Evolutionary conservation across 2,113 vertebrate genomes (phyloP), one percentile per base, ranked within the genome.

Genomic region (Oreotrochilus melanogaster): DNA sequence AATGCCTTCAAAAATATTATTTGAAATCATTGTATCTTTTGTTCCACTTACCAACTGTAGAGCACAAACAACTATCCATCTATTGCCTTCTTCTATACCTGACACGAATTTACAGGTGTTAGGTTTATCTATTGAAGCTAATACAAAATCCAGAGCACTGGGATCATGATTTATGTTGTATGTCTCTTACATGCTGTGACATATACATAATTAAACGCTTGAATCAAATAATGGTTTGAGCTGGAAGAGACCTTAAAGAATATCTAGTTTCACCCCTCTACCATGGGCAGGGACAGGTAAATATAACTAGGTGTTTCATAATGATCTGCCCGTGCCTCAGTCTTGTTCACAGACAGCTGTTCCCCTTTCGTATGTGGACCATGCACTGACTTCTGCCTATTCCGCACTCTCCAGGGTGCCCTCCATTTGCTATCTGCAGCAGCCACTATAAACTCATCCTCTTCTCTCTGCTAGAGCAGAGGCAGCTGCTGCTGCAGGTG

Each of bases 191-290:
- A 10, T 3, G 21, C 33, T n/a, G 33, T 9, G 16, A 11, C 37
- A 84, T 27, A 91, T 48, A 69, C 82, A 72, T 51, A 88, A 89
- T 48, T 76, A 75, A 88, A 70, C 35, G 27, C n/a, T 71, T 83
- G 51, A 47, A 19, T 47, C 45, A 47, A 9, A 47, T 18, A 47
- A 47, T 47, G 17, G 45, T 19, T 47, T 47, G 45, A 19, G 17
- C 19, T 47, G 45, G 45, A 47, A 47, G 7, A 19, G 45, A 47
- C 45, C 45, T 47, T 47, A 47, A 47, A 47, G 45, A 47, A 21
- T 21, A 47, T 47, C 45, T 19, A 21, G 45, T 47, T 47, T 21
- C 45, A 47, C 18, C 45, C 8, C 45, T 45, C 45, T 21, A 47
- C 45, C 45, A 47, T 19, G 45, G 45, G 45, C 18, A 47, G 45